Conservation (phyloP, 2,797 vertebrate species). For the Acrossocheilus wenchowensis region DNA sequence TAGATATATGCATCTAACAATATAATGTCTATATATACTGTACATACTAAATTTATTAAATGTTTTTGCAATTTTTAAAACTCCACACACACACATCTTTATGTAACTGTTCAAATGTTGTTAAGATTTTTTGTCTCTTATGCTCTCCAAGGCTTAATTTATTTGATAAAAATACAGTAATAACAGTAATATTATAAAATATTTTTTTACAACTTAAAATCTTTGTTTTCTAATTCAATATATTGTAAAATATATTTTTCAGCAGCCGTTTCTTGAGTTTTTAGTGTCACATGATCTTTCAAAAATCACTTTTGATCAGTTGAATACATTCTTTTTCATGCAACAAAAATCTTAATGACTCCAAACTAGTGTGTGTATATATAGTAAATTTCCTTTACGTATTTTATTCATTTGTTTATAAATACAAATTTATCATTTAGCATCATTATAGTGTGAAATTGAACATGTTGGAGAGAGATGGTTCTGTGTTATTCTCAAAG, state of each 20-base stretch:
- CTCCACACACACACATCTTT: no score
- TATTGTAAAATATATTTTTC: no score
- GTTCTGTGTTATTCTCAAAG: constrained; percentile 32
- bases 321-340: neutral
- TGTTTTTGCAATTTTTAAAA: no score
- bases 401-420: neutral
- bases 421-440: neutral
- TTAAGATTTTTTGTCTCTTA: no score
- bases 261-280: no score
- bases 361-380: neutral
- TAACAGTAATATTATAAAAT: neutral
- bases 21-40: no score
- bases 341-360: neutral
- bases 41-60: no score
- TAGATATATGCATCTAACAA: no score
- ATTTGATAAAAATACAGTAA: no score
- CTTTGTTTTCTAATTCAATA: neutral
- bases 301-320: neutral
- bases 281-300: no score
- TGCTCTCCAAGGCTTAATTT: no score
- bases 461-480: neutral
- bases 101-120: no score
- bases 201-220: neutral
- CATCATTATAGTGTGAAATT: neutral
- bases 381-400: neutral